phyloP scores from a whole-genome alignment of 2,888 invertebrate species.

The Clanis bilineata region DNA sequence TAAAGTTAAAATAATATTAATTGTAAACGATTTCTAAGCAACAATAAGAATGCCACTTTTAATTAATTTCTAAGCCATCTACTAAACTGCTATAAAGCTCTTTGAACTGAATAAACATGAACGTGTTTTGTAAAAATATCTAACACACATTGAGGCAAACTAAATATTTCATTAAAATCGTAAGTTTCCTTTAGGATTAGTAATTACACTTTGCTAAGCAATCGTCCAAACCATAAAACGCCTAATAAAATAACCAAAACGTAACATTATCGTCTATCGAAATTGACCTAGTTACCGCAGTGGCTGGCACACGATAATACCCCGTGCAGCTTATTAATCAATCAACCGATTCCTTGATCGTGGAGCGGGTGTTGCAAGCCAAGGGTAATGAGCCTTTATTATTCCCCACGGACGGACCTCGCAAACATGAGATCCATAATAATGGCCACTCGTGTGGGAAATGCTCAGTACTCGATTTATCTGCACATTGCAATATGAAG shows the following conservation, averaged over 20 bases:
- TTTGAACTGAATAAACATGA: too few species aligned
- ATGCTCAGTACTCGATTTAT: slow-evolving; percentile 45
- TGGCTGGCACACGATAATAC: slow-evolving; percentile 34
- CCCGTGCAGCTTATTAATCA: slow-evolving; percentile 52
- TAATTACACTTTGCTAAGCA: not conserved
- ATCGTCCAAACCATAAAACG: slow-evolving; percentile 26
- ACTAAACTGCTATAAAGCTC: too few species aligned
- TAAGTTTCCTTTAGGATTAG: not conserved
- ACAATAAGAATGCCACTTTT: too few species aligned
- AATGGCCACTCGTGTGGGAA: slow-evolving; percentile 57
- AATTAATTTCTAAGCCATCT: too few species aligned
- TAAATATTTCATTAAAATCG: not conserved
- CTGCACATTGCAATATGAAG: slow-evolving; percentile 49
- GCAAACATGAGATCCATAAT: slow-evolving; percentile 52
- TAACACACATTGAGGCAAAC: not conserved
- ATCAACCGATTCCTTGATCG: slow-evolving; percentile 53
- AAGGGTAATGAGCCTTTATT: slow-evolving; percentile 44
- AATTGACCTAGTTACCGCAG: slow-evolving; percentile 56
- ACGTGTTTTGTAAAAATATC: too few species aligned
- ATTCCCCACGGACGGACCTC: slow-evolving; percentile 41
- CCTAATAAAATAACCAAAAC: slow-evolving; percentile 29
- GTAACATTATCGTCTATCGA: slow-evolving; percentile 48
- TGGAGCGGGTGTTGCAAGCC: slow-evolving; percentile 50
- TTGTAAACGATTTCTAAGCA: too few species aligned
- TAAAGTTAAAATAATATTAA: too few species aligned